These are phyloP conservation scores for Catocala sponsa DNA, from an alignment of 2,888 invertebrate genomes.

Conservation along the genomic window DNA sequence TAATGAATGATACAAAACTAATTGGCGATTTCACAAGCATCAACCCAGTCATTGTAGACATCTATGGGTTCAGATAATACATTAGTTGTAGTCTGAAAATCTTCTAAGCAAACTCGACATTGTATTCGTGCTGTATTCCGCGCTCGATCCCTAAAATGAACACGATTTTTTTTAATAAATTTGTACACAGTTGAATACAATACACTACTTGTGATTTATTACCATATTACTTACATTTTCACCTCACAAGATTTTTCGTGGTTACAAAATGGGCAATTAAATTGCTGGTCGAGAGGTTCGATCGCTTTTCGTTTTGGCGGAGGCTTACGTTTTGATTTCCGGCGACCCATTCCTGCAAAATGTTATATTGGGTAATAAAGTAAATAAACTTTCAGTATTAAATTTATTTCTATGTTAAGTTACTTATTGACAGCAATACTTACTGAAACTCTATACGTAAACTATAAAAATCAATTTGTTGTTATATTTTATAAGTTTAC, in stretches of 20 bases:
- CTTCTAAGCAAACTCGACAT: conserved; percentile 98
- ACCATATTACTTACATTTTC: conserved; percentile 93
- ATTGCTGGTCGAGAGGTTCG: conserved; percentile 97
- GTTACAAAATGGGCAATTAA: conserved; percentile 99
- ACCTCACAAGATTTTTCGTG: conserved; percentile 99
- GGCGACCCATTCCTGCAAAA: conserved; percentile 93
- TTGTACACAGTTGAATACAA: background rate
- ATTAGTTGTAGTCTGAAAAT: conserved; percentile 98
- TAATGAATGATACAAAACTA: conserved; percentile 55
- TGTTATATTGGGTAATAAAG: background rate
- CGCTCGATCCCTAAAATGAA: conserved; percentile 95
- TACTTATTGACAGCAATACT: too few species aligned
- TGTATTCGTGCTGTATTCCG: conserved; percentile 97
- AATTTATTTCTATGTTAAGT: too few species aligned
- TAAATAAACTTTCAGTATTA: too few species aligned
- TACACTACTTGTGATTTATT: too few species aligned
- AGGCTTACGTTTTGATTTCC: conserved; percentile 99
- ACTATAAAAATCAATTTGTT: conserved; percentile 1
- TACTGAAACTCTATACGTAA: too few species aligned
- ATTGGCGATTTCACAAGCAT: conserved; percentile 98
- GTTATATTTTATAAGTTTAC: too few species aligned
- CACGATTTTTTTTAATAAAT: background rate
- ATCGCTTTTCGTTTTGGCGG: conserved; percentile 97
- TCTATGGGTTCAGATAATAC: conserved; percentile 99
- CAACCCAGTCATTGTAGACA: conserved; percentile 99